phyloP scores from a whole-genome alignment of 2,113 vertebrate genomes.

The Callionymus lyra region DNA sequence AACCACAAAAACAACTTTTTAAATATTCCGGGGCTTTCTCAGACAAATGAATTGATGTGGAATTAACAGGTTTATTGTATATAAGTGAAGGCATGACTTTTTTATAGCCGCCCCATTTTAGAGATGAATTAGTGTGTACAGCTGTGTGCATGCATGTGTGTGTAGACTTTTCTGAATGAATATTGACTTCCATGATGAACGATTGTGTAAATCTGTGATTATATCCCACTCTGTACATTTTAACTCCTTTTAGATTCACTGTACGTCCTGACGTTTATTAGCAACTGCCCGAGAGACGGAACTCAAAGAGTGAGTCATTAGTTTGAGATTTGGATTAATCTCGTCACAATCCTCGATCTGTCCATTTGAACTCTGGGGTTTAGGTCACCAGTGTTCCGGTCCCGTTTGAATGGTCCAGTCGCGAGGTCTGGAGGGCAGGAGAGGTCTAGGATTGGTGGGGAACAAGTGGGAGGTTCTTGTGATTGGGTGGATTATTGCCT shows the following conservation, averaged over 20 bases:
- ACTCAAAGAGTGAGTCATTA: too few species aligned
- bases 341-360: background rate
- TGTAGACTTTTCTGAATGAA: conserved; percentile 3
- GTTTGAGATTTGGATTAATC: conserved; percentile 8
- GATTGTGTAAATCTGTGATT: too few species aligned
- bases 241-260: too few species aligned
- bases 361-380: background rate
- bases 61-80: conserved; percentile 50
- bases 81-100: conserved; percentile 54
- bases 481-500: conserved; percentile 44
- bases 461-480: conserved; percentile 10
- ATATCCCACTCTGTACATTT: too few species aligned
- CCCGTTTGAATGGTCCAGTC: conserved; percentile 23
- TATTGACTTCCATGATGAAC: too few species aligned
- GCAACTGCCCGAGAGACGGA: too few species aligned
- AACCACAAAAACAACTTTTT: conserved; percentile 23
- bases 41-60: conserved; percentile 16
- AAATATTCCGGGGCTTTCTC: conserved; percentile 42
- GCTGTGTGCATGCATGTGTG: conserved; percentile 33
- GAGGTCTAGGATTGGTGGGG: conserved; percentile 25
- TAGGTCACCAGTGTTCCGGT: conserved; percentile 21
- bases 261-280: too few species aligned
- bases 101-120: conserved; percentile 29
- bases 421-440: background rate
- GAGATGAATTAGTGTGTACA: conserved; percentile 19